phyloP scores from a whole-genome alignment of 2,113 vertebrate genomes.

The Oryzias melastigma region DNA sequence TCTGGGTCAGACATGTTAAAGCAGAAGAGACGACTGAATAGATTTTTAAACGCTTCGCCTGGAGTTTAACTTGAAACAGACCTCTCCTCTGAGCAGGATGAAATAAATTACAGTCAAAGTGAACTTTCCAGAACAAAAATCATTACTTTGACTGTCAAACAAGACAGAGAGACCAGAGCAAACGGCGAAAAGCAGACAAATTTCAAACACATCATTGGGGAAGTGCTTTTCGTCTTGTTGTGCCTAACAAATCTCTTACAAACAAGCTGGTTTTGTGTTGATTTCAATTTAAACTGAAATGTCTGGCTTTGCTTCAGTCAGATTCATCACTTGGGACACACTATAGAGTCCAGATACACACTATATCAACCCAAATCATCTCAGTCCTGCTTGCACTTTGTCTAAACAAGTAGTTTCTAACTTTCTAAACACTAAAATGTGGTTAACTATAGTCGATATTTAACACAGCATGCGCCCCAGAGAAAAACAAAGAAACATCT shows the following conservation, averaged over 20 bases:
- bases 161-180: constrained; percentile 15
- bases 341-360: no score
- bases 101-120: constrained; percentile 54
- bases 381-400: constrained; percentile 40
- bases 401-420: constrained; percentile 37
- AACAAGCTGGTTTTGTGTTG: constrained; percentile 15
- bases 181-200: constrained; percentile 28
- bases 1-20: constrained; percentile 16
- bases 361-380: constrained; percentile 48
- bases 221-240: not conserved
- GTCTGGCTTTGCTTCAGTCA: no score
- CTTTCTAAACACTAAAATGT: constrained; percentile 48
- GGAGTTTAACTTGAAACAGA: constrained; percentile 33
- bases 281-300: constrained; percentile 5
- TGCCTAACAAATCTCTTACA: not conserved
- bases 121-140: constrained; percentile 9
- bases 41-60: constrained; percentile 55
- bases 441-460: constrained; percentile 55
- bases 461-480: constrained; percentile 19
- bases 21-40: constrained; percentile 5
- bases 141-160: constrained; percentile 23
- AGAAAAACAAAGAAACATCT: constrained; percentile 30
- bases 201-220: constrained; percentile 3
- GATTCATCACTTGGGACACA: no score
- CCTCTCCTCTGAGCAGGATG: constrained; percentile 45